Percentiles rank a stretch among this genome's conserved stretches.
Conservation (phyloP, 2,113 vertebrate genomes). For the Panurus biarmicus region DNA sequence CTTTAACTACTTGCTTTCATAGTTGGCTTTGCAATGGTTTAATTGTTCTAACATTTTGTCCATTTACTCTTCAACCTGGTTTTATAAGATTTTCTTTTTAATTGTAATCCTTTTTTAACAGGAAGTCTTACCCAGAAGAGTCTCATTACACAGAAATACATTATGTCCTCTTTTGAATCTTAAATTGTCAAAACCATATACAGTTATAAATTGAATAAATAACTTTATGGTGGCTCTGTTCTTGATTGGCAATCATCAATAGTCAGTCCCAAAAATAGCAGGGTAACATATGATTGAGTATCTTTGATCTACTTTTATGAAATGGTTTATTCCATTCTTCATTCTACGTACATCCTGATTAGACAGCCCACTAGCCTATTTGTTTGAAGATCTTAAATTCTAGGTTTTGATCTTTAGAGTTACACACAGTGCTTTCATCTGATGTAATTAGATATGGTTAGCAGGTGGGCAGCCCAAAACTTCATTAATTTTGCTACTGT, state of each 20-base stretch:
- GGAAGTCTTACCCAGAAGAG: not conserved
- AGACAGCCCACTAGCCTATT: not conserved
- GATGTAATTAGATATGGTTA: constrained; percentile 30
- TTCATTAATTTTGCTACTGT: constrained; percentile 18
- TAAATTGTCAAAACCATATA: not conserved
- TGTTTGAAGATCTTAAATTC: constrained; percentile 34
- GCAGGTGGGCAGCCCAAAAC: not conserved
- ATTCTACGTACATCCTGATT: not conserved
- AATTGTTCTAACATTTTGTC: not conserved
- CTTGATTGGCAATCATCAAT: not conserved
- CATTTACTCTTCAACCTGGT: not conserved
- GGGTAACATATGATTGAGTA: not conserved
- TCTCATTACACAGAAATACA: not conserved
- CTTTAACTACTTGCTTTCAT: not conserved
- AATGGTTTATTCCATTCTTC: constrained; percentile 15
- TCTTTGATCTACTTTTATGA: constrained; percentile 30
- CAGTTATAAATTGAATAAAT: not conserved
- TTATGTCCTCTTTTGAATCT: not conserved
- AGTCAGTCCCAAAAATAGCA: not conserved
- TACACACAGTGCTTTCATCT: constrained; percentile 33
- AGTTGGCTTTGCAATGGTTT: not conserved
- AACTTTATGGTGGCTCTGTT: not conserved
- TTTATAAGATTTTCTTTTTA: not conserved
- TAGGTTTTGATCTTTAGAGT: constrained; percentile 39
- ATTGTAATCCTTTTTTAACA: not conserved